Conservation (phyloP, 2,797 vertebrate species). For the Rhinichthys osculus region DNA sequence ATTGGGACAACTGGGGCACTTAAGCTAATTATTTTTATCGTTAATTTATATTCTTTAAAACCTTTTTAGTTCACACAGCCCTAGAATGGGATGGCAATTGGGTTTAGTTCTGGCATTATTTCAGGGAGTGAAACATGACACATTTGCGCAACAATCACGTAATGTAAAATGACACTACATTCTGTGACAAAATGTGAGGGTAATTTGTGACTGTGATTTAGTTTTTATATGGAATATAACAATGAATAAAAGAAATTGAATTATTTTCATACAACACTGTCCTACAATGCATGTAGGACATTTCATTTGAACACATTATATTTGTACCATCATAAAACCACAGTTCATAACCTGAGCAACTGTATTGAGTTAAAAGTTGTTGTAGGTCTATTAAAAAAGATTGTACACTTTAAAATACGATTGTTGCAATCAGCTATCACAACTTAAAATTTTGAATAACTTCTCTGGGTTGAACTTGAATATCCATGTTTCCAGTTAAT, state of each 20-base stretch:
- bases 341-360: not conserved
- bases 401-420: not conserved
- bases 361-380: not conserved
- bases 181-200: not conserved
- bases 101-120: not conserved
- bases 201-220: not conserved
- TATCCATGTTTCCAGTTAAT: no score
- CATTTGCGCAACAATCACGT: not conserved
- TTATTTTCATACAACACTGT: not conserved
- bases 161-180: not conserved
- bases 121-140: not conserved
- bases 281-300: not conserved
- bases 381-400: not conserved
- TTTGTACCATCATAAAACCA: not conserved
- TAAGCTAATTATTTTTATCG: not conserved
- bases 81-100: not conserved
- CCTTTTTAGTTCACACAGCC: not conserved
- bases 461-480: not conserved
- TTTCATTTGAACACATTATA: not conserved
- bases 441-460: not conserved
- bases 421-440: not conserved
- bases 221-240: not conserved
- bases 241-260: not conserved
- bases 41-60: not conserved
- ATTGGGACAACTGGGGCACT: not conserved